Percentiles rank a stretch among this genome's conserved stretches.
phyloP scores from a whole-genome alignment of 2,797 vertebrate species.

The Silurus aristotelis region DNA sequence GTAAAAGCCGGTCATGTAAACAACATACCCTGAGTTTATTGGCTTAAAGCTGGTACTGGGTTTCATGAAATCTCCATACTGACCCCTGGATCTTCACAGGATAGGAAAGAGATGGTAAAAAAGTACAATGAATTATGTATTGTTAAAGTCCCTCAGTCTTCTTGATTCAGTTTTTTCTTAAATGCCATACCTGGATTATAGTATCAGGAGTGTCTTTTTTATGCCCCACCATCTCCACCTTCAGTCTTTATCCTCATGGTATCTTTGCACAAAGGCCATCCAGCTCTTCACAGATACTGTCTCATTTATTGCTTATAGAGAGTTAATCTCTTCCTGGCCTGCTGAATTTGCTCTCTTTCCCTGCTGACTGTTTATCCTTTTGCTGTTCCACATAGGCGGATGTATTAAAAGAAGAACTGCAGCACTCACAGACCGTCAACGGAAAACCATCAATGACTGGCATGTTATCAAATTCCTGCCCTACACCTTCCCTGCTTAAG shows the following conservation, averaged over 20 bases:
- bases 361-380: neutral
- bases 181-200: neutral
- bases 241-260: neutral
- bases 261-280: neutral
- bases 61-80: neutral
- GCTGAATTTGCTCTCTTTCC: neutral
- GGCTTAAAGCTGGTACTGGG: neutral
- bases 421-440: neutral
- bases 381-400: neutral
- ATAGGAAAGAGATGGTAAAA: neutral
- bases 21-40: no score
- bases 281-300: neutral
- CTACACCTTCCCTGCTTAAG: neutral
- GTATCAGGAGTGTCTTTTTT: neutral
- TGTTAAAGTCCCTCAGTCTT: neutral
- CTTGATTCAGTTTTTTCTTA: neutral
- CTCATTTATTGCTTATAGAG: constrained; percentile 1
- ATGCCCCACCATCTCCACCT: neutral
- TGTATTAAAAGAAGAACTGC: constrained; percentile 12
- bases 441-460: constrained; percentile 25
- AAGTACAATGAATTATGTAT: neutral
- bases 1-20: neutral
- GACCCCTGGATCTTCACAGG: neutral
- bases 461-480: neutral
- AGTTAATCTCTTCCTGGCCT: neutral